phyloP scores from a whole-genome alignment of 2,797 vertebrate genomes.

The Sphaeramia orbicularis region DNA sequence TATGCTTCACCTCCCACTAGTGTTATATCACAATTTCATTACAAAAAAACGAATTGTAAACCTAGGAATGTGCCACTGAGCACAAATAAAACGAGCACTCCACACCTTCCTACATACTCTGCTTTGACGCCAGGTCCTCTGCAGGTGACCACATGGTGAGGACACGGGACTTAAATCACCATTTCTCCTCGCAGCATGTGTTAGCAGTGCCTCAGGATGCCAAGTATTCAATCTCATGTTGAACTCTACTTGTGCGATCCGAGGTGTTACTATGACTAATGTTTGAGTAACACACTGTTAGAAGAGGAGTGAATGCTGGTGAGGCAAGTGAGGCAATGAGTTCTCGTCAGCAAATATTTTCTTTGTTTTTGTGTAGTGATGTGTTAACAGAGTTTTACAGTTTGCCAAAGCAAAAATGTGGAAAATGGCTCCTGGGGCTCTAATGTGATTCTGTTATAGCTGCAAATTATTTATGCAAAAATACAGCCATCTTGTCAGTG shows the following conservation, averaged over 20 bases:
- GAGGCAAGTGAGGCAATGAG: background rate
- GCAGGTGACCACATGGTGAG: slow-evolving; percentile 32
- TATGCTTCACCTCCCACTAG: background rate
- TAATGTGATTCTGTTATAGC: background rate
- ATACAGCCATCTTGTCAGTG: background rate
- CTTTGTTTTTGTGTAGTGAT: slow-evolving; percentile 5
- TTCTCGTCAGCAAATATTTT: slow-evolving; percentile 2
- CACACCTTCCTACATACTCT: slow-evolving; percentile 15
- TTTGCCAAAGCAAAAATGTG: background rate
- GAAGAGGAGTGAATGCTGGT: background rate
- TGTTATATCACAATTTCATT: background rate
- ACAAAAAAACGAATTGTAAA: slow-evolving; percentile 6
- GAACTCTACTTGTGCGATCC: slow-evolving; percentile 11
- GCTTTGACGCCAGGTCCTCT: slow-evolving; percentile 34
- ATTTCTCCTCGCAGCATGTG: slow-evolving; percentile 45
- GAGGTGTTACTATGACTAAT: slow-evolving; percentile 22
- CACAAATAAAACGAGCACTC: slow-evolving; percentile 8
- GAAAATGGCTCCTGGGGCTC: background rate
- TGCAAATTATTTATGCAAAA: background rate
- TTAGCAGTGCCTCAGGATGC: slow-evolving; percentile 3
- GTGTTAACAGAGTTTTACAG: background rate
- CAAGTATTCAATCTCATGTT: slow-evolving; percentile 3
- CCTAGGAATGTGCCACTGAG: background rate
- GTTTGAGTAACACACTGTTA: background rate
- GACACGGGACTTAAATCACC: slow-evolving; percentile 29